Evolutionary conservation across 2,888 invertebrate species (phyloP).

Genomic region (Pyralis farinalis): DNA sequence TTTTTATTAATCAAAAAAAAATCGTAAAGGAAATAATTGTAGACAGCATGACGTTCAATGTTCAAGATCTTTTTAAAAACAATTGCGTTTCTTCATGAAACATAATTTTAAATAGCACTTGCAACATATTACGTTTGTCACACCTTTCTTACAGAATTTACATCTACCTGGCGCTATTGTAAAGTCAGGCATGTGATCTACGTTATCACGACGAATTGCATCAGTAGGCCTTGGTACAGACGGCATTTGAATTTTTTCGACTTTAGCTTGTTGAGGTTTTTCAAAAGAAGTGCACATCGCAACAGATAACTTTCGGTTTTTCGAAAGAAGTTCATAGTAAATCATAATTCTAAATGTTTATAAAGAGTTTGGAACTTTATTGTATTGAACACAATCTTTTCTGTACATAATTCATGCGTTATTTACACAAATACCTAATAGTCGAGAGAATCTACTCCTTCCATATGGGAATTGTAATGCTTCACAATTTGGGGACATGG

Average conservation of each 20-base stretch:
- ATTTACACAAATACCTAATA: constrained; percentile 9
- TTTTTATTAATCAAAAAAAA: no score
- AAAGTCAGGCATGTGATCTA: constrained; percentile 7
- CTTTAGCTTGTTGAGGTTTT: background rate
- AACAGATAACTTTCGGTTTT: background rate
- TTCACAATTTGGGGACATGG: constrained; percentile 12
- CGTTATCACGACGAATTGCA: background rate
- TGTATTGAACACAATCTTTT: constrained; percentile 1
- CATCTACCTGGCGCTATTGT: constrained; percentile 8
- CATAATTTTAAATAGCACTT: constrained; percentile 10
- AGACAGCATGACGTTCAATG: background rate
- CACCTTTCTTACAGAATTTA: constrained; percentile 7
- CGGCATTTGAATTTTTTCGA: constrained; percentile 2
- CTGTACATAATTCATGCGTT: constrained; percentile 8
- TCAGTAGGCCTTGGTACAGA: constrained; percentile 1
- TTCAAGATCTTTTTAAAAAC: background rate
- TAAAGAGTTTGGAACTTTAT: constrained; percentile 1
- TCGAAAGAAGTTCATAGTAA: background rate
- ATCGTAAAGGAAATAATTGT: no score
- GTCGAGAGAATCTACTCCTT: constrained; percentile 9
- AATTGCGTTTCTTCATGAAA: constrained; percentile 7
- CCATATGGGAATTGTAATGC: constrained; percentile 12
- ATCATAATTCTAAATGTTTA: background rate
- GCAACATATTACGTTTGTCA: constrained; percentile 7
- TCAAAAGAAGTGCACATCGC: background rate